Evolutionary conservation across 2,113 vertebrate species (phyloP).

Genomic region (Eulemur macaco): DNA sequence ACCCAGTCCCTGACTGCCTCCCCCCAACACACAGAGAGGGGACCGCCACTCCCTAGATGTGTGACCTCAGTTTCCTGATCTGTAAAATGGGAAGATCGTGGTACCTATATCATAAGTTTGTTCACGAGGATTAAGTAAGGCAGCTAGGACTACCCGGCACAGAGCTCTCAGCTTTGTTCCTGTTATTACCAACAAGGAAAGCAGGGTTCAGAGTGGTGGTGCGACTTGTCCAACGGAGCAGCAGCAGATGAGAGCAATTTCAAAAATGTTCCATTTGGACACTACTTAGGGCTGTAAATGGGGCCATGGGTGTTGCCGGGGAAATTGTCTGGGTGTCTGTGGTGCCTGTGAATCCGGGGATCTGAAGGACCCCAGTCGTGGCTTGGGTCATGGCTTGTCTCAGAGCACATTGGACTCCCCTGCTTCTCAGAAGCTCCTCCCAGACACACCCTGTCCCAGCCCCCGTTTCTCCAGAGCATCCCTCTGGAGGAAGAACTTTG

Average conservation of each 20-base stretch:
- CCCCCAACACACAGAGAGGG: fast-evolving
- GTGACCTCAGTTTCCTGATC: background rate
- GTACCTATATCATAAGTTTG: background rate
- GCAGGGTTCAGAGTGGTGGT: background rate
- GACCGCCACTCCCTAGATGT: background rate
- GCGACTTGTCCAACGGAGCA: background rate
- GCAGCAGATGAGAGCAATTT: background rate
- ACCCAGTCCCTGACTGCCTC: background rate
- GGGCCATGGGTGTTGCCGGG: background rate
- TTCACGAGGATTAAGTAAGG: background rate
- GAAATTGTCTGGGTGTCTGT: background rate
- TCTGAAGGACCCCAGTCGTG: background rate
- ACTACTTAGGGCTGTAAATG: too few species aligned
- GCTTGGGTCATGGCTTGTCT: background rate
- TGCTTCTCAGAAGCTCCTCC: background rate
- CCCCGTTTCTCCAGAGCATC: conserved; percentile 7
- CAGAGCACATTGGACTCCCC: background rate
- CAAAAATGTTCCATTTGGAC: background rate
- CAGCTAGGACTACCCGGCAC: background rate
- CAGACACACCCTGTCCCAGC: background rate
- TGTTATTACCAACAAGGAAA: background rate
- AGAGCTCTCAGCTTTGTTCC: fast-evolving
- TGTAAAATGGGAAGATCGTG: background rate
- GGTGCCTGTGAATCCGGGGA: background rate
- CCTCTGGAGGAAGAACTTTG: conserved; percentile 45